Conservation (phyloP, 2,888 invertebrate species). For the Oligia fasciuncula region DNA sequence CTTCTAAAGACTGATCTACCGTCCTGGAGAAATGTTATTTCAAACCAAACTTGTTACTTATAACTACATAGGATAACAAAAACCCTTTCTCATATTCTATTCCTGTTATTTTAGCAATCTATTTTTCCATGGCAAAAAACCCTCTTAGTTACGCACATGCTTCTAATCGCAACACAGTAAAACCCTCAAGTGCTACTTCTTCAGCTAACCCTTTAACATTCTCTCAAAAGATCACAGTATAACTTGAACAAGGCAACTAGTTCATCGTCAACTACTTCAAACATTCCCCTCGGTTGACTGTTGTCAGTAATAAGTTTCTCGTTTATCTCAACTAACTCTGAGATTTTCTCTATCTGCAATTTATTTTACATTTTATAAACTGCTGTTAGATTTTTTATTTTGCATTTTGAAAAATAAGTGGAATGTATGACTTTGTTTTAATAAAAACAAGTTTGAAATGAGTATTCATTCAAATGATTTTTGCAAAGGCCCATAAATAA, state of each 20-base stretch:
- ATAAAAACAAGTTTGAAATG: too few species aligned
- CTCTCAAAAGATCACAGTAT: conserved; percentile 29
- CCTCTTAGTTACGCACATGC: neutral
- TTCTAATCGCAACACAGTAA: neutral
- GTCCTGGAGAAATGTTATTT: neutral
- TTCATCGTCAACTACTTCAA: conserved; percentile 53
- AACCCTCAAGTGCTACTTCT: conserved; percentile 3
- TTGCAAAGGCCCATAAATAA: neutral
- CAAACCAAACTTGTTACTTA: neutral
- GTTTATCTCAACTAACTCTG: conserved; percentile 36
- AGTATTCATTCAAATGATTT: neutral
- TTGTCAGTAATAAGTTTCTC: conserved; percentile 51
- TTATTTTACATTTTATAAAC: conserved; percentile 24
- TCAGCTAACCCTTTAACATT: conserved; percentile 32
- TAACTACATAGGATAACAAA: neutral
- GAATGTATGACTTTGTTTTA: neutral
- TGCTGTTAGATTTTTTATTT: neutral
- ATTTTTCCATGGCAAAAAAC: too few species aligned
- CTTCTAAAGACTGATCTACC: neutral
- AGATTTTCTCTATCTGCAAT: conserved; percentile 15
- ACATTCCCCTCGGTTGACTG: conserved; percentile 51
- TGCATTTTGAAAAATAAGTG: neutral
- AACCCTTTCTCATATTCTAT: neutral
- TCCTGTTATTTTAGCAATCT: neutral
- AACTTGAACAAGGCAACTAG: conserved; percentile 48